A percentile compares a stretch with the other conserved stretches of the same genome.
Evolutionary conservation across 2,797 vertebrate species (phyloP).

Genomic region (Liasis olivaceus): DNA sequence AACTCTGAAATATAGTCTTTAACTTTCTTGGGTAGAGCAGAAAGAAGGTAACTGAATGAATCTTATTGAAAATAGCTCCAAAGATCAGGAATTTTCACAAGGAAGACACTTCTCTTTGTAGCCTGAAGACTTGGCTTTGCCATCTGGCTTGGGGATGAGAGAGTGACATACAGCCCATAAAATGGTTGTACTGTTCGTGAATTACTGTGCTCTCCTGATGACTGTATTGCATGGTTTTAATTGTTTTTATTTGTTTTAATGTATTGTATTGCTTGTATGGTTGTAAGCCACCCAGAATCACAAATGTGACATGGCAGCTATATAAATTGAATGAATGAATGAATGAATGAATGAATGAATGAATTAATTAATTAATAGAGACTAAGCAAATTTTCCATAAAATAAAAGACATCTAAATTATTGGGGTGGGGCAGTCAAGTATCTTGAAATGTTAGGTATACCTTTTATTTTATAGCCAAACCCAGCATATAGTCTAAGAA

Average conservation of each 20-base stretch:
- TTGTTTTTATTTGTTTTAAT: not conserved
- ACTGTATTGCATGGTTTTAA: not conserved
- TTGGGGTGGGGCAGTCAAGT: not conserved
- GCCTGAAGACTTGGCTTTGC: not conserved
- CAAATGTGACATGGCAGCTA: not conserved
- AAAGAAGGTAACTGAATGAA: not conserved
- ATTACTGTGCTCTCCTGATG: not conserved
- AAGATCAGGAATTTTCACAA: too few relatives aligned
- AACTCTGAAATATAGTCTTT: not conserved
- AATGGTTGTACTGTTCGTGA: not conserved
- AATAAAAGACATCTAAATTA: not conserved
- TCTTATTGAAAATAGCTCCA: not conserved
- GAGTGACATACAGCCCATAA: not conserved
- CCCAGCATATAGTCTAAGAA: not conserved
- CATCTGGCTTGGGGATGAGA: not conserved
- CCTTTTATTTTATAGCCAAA: not conserved
- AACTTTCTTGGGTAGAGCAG: not conserved
- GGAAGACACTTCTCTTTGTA: not conserved
- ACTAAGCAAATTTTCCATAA: not conserved
- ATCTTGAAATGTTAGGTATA: not conserved
- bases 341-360: not conserved
- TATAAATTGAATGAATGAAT: not conserved
- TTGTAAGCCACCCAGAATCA: not conserved
- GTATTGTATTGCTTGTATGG: not conserved
- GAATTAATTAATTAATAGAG: not conserved